Evolutionary conservation across 2,797 vertebrate genomes (phyloP).

Genomic region (Prionace glauca): DNA sequence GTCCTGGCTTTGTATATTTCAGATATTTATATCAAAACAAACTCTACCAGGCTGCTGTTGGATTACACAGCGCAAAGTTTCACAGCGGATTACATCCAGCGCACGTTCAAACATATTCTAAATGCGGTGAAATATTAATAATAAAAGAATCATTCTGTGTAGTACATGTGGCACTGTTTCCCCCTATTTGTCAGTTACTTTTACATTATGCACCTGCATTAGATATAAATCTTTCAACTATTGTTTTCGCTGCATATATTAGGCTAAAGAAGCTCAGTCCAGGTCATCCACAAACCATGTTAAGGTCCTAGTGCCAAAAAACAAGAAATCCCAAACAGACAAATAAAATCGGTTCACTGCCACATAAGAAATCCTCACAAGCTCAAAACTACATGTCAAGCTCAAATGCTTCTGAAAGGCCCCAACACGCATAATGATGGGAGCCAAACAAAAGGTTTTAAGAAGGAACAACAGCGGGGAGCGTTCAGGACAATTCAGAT

Average conservation of each 20-base stretch:
- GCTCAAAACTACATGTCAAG: slow-evolving; percentile 44
- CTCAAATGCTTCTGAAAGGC: slow-evolving; percentile 47
- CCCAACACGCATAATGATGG: slow-evolving; percentile 42
- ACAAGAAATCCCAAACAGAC: slow-evolving; percentile 35
- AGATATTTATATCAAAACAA: slow-evolving; percentile 55
- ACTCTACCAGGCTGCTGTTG: slow-evolving; percentile 52
- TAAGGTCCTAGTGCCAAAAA: background rate
- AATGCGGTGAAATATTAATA: background rate
- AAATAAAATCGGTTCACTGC: slow-evolving; percentile 43
- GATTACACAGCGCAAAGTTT: background rate
- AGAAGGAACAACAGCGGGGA: slow-evolving; percentile 25
- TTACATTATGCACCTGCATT: background rate
- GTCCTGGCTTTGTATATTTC: slow-evolving; percentile 57
- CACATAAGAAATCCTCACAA: slow-evolving; percentile 46
- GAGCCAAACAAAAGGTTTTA: background rate
- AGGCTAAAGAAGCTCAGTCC: background rate
- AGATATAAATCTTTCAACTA: background rate
- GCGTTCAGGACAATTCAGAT: slow-evolving; percentile 10
- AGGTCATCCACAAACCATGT: background rate
- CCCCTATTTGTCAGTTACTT: background rate
- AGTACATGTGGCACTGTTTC: background rate
- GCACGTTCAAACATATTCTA: background rate
- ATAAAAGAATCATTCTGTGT: background rate
- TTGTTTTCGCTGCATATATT: background rate
- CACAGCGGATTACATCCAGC: background rate